These are phyloP conservation scores for Peribatodes rhomboidaria DNA, from an alignment of 2,888 invertebrate genomes.

Conservation along the genomic window DNA sequence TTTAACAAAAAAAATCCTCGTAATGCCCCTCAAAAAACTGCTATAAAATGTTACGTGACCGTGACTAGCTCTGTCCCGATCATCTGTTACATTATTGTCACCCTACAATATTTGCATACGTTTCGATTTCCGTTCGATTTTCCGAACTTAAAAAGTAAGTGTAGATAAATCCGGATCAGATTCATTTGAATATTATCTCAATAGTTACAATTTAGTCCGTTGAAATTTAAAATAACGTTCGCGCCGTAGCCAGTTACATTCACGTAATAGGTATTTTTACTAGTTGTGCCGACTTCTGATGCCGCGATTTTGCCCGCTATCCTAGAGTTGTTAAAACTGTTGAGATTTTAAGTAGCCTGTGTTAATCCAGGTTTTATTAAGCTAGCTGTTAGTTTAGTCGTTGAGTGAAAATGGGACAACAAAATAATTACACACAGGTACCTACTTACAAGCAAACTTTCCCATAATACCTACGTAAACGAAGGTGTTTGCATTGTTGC, in stretches of 20 bases:
- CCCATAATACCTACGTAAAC: constrained; percentile 34
- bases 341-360: neutral
- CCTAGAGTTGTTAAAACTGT: neutral
- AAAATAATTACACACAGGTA: no score
- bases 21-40: constrained; percentile 51
- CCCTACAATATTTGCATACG: constrained; percentile 55
- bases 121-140: constrained; percentile 50
- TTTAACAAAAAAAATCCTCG: constrained; percentile 56
- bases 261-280: neutral
- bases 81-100: constrained; percentile 63
- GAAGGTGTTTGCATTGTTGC: constrained; percentile 70
- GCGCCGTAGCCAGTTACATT: neutral
- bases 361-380: neutral
- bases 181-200: constrained; percentile 51
- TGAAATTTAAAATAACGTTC: constrained; percentile 19
- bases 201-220: constrained; percentile 56
- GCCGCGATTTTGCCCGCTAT: neutral
- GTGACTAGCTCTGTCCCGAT: constrained; percentile 65
- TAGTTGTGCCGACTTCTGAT: neutral
- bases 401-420: neutral
- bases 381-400: neutral
- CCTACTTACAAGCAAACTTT: neutral
- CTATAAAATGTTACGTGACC: constrained; percentile 62
- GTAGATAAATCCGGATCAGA: constrained; percentile 51
- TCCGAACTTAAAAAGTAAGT: constrained; percentile 49